Evolutionary conservation across 1,140 invertebrate species (phyloP).

Genomic region (Procambarus virginalis): DNA sequence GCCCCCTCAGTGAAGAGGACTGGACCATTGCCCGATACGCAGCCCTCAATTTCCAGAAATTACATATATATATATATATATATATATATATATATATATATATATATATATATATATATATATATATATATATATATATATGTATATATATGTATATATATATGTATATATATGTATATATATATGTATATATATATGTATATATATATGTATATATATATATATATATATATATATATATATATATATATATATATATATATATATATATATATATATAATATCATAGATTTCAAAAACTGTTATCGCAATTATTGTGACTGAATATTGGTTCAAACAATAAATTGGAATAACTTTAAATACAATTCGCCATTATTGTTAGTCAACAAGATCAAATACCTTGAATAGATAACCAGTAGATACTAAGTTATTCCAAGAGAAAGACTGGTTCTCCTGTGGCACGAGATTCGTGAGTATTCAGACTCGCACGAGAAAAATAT

Average conservation of each 20-base stretch:
- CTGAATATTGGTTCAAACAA: no score
- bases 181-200: not conserved
- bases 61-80: conserved; percentile 6
- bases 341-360: no score
- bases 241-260: not conserved
- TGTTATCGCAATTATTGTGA: no score
- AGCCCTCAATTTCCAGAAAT: not conserved
- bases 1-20: not conserved
- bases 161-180: not conserved
- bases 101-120: conserved; percentile 21
- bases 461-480: no score
- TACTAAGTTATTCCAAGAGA: no score
- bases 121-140: conserved; percentile 21
- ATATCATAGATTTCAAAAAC: no score
- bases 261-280: conserved; percentile 19
- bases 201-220: conserved; percentile 15
- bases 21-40: not conserved
- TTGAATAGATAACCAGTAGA: no score
- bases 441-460: no score
- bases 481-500: no score
- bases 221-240: conserved; percentile 14
- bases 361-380: no score
- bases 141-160: conserved; percentile 11
- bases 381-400: no score
- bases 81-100: conserved; percentile 17